These are phyloP conservation scores for Ariopsis seemanni DNA, from an alignment of 2,113 vertebrate species.

Conservation along the genomic window DNA sequence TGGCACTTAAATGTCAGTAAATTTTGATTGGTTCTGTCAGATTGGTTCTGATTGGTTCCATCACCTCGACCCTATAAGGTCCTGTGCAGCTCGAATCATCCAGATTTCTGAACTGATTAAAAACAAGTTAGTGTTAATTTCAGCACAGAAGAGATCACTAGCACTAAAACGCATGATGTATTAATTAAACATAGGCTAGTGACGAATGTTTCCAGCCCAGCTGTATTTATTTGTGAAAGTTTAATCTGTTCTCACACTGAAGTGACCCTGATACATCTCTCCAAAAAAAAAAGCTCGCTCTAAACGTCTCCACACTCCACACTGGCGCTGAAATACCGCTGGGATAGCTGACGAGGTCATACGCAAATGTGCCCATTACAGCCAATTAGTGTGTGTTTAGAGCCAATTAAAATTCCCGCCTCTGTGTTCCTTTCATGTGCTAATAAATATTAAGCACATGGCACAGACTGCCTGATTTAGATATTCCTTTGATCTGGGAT, in stretches of 20 bases:
- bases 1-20: too few species aligned
- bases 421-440: constrained; percentile 35
- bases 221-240: background rate
- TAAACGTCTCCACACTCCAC: constrained; percentile 49
- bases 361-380: constrained; percentile 61
- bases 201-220: too few species aligned
- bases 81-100: too few species aligned
- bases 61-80: too few species aligned
- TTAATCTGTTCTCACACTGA: background rate
- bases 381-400: constrained; percentile 56
- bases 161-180: background rate
- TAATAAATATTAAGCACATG: constrained; percentile 41
- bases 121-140: background rate
- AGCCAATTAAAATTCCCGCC: constrained; percentile 29
- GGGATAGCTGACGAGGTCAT: constrained; percentile 61
- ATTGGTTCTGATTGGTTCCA: too few species aligned
- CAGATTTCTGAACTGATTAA: too few species aligned
- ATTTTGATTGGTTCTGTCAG: too few species aligned
- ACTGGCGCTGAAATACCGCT: constrained; percentile 25
- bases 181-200: too few species aligned
- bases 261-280: background rate
- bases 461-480: constrained; percentile 37
- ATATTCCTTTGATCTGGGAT: constrained; percentile 47
- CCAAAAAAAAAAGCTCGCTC: constrained; percentile 55
- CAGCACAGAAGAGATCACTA: background rate